Base-by-base conservation (phyloP, 1,140 invertebrate genomes). In the Cherax destructor region DNA sequence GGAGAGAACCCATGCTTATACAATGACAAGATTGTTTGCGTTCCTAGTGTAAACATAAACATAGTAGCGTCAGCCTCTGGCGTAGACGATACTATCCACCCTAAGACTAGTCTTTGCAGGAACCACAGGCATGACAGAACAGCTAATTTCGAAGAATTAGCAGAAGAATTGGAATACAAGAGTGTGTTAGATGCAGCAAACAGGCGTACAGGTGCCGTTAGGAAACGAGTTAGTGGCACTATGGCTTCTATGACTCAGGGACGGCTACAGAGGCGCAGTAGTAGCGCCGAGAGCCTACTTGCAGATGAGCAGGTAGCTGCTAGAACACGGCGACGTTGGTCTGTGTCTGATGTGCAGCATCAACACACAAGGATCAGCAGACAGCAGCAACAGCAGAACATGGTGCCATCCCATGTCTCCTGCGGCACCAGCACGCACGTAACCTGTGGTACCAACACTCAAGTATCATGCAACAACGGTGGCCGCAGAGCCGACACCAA, bases 81-180 rank as follows among this genome's bases (percentile, higher is more conserved):
- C 21, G 18, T 52, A 50, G 76, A 30, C 47, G 83, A 76, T n/a
- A 11, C 81, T 13, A 11, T 13, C 6, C 41, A 11, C 13, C 47
- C 83, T 6, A 76, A 85, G 30, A 21, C 59, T 13, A 30, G 13
- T 9, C 41, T 56, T 11, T 16, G 59, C 3, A 50, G 69, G 49
- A n/a, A 41, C 41, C 83, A 86, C 9, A 13, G n/a, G 41, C 76
- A 65, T 41, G 87, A 56, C 49, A 59, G 49, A 52, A 30, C 80
- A 30, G 52, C 24, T 1, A 79, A 49, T 41, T 50, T 91, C n/a
- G 89, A 91, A 59, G 89, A 91, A n/a, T n/a, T 86, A 56, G 83
- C 89, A 24, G 89, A 91, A 83, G 89, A 91, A 41, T 56, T 91
- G n/a, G 89, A 91, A 47, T 83, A 91, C 50, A 91, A 91, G 24